phyloP scores from a whole-genome alignment of 1,140 invertebrate species.

The Zaprionus tsacasi region DNA sequence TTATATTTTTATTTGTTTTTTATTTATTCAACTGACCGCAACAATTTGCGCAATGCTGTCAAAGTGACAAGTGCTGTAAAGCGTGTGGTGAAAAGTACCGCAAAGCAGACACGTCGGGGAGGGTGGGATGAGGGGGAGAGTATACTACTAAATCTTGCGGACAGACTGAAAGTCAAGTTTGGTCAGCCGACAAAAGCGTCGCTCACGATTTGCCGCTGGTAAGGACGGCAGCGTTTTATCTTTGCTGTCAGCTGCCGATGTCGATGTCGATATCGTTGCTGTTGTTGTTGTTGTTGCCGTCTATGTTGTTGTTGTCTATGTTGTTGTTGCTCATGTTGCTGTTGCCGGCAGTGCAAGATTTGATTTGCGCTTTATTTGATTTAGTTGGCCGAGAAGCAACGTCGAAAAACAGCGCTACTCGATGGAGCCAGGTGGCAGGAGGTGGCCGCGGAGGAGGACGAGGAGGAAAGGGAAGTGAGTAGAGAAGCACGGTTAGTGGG shows the following conservation, averaged over 20 bases:
- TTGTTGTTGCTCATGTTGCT: constrained; percentile 17
- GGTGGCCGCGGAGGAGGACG: too few relatives aligned
- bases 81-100: constrained; percentile 47
- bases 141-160: constrained; percentile 34
- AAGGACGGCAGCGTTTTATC: constrained; percentile 51
- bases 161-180: constrained; percentile 62
- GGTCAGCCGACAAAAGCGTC: constrained; percentile 50
- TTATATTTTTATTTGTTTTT: not conserved
- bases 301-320: not conserved
- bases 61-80: constrained; percentile 66
- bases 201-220: constrained; percentile 32
- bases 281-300: constrained; percentile 13
- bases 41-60: constrained; percentile 57
- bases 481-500: not conserved
- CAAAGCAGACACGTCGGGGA: constrained; percentile 16
- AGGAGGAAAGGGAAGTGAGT: not conserved
- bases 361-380: constrained; percentile 63
- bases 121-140: too few relatives aligned
- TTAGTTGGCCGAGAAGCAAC: constrained; percentile 51
- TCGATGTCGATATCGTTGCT: not conserved
- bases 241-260: constrained; percentile 19
- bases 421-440: not conserved
- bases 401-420: constrained; percentile 16
- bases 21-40: constrained; percentile 21
- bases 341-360: constrained; percentile 51